Conservation (phyloP, 1,140 invertebrate genomes). For the Rhyacophila brunnea region DNA sequence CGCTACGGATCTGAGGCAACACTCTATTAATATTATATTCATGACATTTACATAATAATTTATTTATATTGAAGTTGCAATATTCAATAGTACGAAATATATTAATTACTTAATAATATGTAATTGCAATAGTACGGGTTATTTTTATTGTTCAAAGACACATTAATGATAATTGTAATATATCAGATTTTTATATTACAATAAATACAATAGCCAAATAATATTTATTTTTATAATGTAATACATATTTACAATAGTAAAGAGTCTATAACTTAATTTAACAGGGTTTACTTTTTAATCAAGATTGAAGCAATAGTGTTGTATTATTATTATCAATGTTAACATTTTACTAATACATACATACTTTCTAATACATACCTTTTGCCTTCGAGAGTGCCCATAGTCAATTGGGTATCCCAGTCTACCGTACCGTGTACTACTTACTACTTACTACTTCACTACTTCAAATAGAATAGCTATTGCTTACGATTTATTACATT, state of each 20-base stretch:
- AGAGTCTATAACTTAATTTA: constrained; percentile 30
- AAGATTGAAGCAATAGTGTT: constrained; percentile 3
- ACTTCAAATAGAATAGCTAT: no score
- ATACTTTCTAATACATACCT: no score
- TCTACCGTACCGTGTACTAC: no score
- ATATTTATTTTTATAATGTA: constrained; percentile 36
- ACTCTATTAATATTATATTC: constrained; percentile 29
- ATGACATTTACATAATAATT: constrained; percentile 36
- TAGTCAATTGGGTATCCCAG: no score
- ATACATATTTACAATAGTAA: constrained; percentile 35
- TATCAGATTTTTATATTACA: constrained; percentile 31
- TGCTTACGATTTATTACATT: no score
- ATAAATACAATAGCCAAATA: constrained; percentile 35
- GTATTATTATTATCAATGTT: constrained; percentile 29
- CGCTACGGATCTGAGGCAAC: constrained; percentile 27
- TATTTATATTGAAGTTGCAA: constrained; percentile 35
- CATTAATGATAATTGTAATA: constrained; percentile 3
- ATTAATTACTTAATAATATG: constrained; percentile 23
- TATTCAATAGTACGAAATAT: constrained; percentile 31
- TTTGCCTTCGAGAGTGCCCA: no score
- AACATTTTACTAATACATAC: background rate
- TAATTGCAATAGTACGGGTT: constrained; percentile 31
- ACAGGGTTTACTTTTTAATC: constrained; percentile 32
- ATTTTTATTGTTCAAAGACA: constrained; percentile 25
- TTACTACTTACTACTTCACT: no score